Conservation (phyloP, 2,113 vertebrate species). For the Balaeniceps rex region DNA sequence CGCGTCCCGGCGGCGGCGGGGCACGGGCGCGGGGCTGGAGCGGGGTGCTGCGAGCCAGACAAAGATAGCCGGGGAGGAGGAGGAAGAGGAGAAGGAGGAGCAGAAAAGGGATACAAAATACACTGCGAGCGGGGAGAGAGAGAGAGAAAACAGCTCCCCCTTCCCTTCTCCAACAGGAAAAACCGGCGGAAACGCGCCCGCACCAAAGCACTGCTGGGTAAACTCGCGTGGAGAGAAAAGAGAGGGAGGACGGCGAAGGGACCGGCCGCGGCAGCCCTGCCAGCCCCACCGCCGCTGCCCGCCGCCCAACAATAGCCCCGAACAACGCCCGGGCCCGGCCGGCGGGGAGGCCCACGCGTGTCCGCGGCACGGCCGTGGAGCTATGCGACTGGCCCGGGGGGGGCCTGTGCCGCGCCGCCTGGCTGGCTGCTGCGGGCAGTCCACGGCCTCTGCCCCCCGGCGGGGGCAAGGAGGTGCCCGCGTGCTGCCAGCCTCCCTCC, state of each 20-base stretch:
- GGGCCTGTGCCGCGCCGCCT: background rate
- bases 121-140: background rate
- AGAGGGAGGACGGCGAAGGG: background rate
- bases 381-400: background rate
- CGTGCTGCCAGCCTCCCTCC: background rate
- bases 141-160: conserved; percentile 62
- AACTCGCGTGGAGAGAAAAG: background rate
- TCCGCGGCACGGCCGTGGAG: background rate
- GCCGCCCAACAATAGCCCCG: background rate
- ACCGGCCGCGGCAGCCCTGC: background rate
- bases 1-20: background rate
- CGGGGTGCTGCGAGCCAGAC: conserved; percentile 41
- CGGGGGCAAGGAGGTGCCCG: background rate
- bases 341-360: background rate
- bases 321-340: background rate
- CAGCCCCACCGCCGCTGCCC: too few species aligned
- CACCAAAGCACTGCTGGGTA: conserved; percentile 58
- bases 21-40: conserved; percentile 24
- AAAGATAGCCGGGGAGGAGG: conserved; percentile 62
- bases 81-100: conserved; percentile 10
- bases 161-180: conserved; percentile 65
- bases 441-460: background rate
- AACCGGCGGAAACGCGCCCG: conserved; percentile 68
- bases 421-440: too few species aligned
- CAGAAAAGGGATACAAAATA: conserved; percentile 44